phyloP scores from a whole-genome alignment of 2,888 invertebrate genomes.

The Callyntrura guangdongensis region DNA sequence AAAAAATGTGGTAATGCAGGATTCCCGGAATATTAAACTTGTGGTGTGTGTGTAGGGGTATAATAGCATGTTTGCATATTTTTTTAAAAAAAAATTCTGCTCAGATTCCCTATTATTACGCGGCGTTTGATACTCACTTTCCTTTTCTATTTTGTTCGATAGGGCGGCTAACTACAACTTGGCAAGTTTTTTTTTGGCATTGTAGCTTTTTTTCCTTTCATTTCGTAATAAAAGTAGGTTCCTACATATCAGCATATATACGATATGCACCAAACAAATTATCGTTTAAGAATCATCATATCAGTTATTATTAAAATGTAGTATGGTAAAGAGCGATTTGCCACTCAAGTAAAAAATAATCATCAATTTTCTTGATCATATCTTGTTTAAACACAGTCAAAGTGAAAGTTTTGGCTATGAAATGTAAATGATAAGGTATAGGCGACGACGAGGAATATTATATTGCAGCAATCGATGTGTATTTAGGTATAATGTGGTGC shows the following conservation, averaged over 20 bases:
- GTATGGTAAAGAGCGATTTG: slow-evolving; percentile 24
- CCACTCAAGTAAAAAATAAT: slow-evolving; percentile 46
- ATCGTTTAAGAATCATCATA: slow-evolving; percentile 22
- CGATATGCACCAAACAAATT: slow-evolving; percentile 9
- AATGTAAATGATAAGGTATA: slow-evolving; percentile 17
- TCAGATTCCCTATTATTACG: background rate
- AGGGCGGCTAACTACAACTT: background rate
- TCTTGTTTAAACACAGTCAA: slow-evolving; percentile 39
- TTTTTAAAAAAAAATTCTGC: slow-evolving; percentile 1
- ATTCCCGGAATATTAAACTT: slow-evolving; percentile 16
- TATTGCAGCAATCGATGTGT: too few relatives aligned
- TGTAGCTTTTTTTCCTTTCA: background rate
- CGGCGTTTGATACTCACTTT: slow-evolving; percentile 8
- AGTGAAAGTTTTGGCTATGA: slow-evolving; percentile 69
- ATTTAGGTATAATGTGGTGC: background rate
- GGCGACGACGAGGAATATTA: background rate
- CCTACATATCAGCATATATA: too few relatives aligned
- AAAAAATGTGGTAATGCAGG: background rate
- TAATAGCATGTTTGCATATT: background rate
- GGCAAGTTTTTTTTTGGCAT: background rate
- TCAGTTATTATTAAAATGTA: slow-evolving; percentile 1
- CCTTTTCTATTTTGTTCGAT: slow-evolving; percentile 12
- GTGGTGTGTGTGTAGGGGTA: background rate
- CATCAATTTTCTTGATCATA: slow-evolving; percentile 60
- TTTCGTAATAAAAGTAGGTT: background rate